Percentiles rank a stretch among this genome's conserved stretches.
These are phyloP conservation scores for Pachyrhynchus sulphureomaculatus DNA, from an alignment of 1,140 invertebrate genomes.

Conservation along the genomic window DNA sequence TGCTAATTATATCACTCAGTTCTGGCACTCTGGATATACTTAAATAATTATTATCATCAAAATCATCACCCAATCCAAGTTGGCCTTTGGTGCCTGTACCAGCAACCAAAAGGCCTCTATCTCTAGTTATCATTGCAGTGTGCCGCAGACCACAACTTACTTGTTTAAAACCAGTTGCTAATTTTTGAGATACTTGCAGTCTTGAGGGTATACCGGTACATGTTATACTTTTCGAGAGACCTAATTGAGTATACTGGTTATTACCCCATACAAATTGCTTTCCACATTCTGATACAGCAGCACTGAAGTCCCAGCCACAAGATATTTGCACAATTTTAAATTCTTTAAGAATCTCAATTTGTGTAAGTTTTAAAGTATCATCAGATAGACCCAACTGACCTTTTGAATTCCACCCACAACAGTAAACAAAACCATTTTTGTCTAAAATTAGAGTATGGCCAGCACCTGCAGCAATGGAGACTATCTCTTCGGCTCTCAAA, in stretches of 20 bases:
- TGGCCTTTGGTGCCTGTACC: constrained; percentile 67
- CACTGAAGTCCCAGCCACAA: constrained; percentile 73
- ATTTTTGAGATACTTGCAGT: constrained; percentile 49
- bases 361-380: constrained; percentile 57
- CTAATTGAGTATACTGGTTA: constrained; percentile 72
- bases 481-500: constrained; percentile 55
- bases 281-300: constrained; percentile 64
- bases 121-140: constrained; percentile 65
- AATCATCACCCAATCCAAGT: constrained; percentile 59
- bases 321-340: constrained; percentile 61
- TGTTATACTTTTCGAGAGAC: constrained; percentile 58
- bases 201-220: constrained; percentile 52
- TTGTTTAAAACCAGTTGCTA: constrained; percentile 45
- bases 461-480: constrained; percentile 70
- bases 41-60: constrained; percentile 54
- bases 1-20: constrained; percentile 56
- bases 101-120: constrained; percentile 60
- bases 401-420: constrained; percentile 86
- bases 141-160: constrained; percentile 67
- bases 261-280: constrained; percentile 74
- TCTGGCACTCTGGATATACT: constrained; percentile 58
- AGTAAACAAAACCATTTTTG: constrained; percentile 67
- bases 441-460: constrained; percentile 73
- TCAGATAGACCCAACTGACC: constrained; percentile 70
- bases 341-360: constrained; percentile 57